Evolutionary conservation across 2,113 vertebrate species (phyloP), one percentile per base, ranked within the genome.

Genomic region (Podarcis muralis): DNA sequence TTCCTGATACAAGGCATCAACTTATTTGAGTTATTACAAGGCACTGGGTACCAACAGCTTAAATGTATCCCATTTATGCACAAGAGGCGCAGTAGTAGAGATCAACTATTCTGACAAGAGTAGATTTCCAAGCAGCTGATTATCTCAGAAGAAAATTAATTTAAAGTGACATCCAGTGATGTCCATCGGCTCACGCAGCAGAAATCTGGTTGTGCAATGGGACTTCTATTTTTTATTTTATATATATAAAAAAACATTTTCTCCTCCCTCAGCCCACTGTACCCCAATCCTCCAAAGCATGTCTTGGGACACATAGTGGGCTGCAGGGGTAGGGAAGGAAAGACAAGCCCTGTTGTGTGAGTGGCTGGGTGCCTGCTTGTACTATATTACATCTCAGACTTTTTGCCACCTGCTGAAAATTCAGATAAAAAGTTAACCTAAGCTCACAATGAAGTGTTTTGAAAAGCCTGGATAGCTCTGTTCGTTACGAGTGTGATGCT

Each of bases 381-480:
- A 5, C 59, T 62, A 62, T 20, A 62, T 20, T 62, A 20, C 15
- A 62, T 62, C 59, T 62, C 59, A 62, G 43, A 87, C 48, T 81
- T 71, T 37, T 81, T 15, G 86, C 77, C 77, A 80, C 66, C 77
- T 87, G 81, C 77, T 87, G 77, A 77, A 79, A 66, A 87, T 81
- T 37, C 57, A 57, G 68, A 18, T 9, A 43, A 71, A 80, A 16
- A 81, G 57, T 71, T 87, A 57, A 71, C 48, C 13, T 48, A 80
- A 20, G 13, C 13, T 37, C 22, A 48, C 18, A 25, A 71, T 69
- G 20, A 32, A 53, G 2, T 69, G 32, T 71, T 53, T 53, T 53
- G 11, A 53, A 53, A 53, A 53, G 11, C 48, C 48, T 53, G 48
- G 48, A 12, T 48, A 9, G 43, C 43, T 43, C 43, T 43, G 43